Conservation (phyloP, 2,113 vertebrate genomes). For the Eurystomus gularis region DNA sequence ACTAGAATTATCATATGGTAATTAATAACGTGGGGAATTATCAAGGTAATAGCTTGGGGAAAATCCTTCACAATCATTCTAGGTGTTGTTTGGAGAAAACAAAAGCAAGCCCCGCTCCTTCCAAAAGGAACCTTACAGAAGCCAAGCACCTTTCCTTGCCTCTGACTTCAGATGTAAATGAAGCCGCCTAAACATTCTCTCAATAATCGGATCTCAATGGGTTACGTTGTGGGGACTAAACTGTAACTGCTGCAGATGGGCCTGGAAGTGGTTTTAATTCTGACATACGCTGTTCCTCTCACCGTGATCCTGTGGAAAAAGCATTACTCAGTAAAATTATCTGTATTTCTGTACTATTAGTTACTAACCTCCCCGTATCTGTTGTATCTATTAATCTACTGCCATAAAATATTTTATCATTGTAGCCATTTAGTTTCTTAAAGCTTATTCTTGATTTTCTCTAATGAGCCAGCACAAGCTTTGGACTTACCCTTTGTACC, state of each 20-base stretch:
- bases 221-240: neutral
- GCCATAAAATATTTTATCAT: neutral
- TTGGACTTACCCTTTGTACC: neutral
- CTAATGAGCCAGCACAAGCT: neutral
- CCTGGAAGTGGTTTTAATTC: neutral
- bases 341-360: neutral
- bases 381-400: neutral
- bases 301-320: neutral
- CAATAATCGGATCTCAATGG: neutral
- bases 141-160: neutral
- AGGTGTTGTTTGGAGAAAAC: neutral
- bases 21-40: neutral
- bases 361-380: neutral
- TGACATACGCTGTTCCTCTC: neutral
- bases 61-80: neutral
- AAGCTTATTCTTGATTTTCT: neutral
- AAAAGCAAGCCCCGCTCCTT: neutral
- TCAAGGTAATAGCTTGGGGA: neutral
- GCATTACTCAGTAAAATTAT: neutral
- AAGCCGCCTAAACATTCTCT: neutral
- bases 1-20: neutral
- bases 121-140: neutral
- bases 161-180: neutral
- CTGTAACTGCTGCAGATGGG: neutral
- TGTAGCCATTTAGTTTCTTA: neutral